Conservation (phyloP, 1,140 invertebrate genomes). For the Epicauta chinensis region DNA sequence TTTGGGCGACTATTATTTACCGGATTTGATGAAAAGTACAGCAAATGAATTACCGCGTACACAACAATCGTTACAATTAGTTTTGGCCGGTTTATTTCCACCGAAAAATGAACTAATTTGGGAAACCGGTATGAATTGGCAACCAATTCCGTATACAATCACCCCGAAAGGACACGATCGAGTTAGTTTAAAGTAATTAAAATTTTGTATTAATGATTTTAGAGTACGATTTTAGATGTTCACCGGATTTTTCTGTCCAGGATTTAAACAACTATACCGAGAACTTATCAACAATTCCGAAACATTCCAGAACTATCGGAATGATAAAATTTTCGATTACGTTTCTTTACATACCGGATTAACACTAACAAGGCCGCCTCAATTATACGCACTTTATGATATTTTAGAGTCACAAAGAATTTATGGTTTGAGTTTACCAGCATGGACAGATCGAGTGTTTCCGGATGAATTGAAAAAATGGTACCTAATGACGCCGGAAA, state of each 20-base stretch:
- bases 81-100: conserved; percentile 80
- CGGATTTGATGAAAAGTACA: conserved; percentile 30
- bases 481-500: not conserved
- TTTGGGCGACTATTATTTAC: conserved; percentile 53
- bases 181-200: conserved; percentile 8
- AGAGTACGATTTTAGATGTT: conserved; percentile 15
- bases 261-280: conserved; percentile 16
- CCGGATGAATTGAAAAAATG: conserved; percentile 43
- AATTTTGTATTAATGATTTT: not conserved
- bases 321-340: conserved; percentile 21
- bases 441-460: conserved; percentile 55
- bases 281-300: conserved; percentile 1
- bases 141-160: conserved; percentile 69
- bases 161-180: conserved; percentile 15
- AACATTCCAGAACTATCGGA: conserved; percentile 8
- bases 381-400: conserved; percentile 12
- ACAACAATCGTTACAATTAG: conserved; percentile 55
- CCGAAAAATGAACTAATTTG: conserved; percentile 63
- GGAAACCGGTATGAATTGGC: conserved; percentile 68
- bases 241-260: conserved; percentile 18
- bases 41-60: conserved; percentile 48
- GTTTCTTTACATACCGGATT: conserved; percentile 25
- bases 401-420: conserved; percentile 37
- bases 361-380: conserved; percentile 23
- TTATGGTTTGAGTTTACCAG: conserved; percentile 52